phyloP scores from a whole-genome alignment of 2,113 vertebrate species.

The Neoarius graeffei region DNA sequence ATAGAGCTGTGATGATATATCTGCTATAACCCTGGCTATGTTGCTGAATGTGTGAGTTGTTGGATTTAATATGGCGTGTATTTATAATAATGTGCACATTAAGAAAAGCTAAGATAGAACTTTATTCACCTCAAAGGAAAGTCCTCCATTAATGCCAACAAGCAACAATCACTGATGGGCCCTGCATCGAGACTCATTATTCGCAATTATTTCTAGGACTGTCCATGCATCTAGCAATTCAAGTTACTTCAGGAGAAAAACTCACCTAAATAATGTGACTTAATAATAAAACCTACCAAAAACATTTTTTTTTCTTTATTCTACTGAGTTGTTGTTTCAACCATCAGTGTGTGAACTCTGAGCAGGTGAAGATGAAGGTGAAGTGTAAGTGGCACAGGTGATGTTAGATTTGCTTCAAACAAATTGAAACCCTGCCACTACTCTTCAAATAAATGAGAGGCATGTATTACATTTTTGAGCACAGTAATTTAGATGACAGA shows the following conservation, averaged over 20 bases:
- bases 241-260: background rate
- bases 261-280: background rate
- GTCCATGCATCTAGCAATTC: background rate
- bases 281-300: background rate
- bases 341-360: background rate
- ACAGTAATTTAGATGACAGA: conserved; percentile 26
- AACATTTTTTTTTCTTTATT: background rate
- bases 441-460: background rate
- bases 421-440: background rate
- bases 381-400: background rate
- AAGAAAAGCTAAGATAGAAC: background rate
- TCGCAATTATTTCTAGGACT: background rate
- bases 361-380: background rate
- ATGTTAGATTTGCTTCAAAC: background rate
- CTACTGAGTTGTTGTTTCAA: background rate
- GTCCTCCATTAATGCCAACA: conserved; percentile 19
- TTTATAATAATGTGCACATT: background rate
- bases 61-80: conserved; percentile 1
- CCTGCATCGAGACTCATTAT: conserved; percentile 3
- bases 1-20: conserved; percentile 56
- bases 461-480: conserved; percentile 8
- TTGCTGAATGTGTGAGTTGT: conserved; percentile 56
- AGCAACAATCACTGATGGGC: background rate
- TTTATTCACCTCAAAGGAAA: too few species aligned
- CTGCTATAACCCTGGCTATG: conserved; percentile 57